Conservation (phyloP, 2,113 vertebrate species). For the Triplophysa siluroides region DNA sequence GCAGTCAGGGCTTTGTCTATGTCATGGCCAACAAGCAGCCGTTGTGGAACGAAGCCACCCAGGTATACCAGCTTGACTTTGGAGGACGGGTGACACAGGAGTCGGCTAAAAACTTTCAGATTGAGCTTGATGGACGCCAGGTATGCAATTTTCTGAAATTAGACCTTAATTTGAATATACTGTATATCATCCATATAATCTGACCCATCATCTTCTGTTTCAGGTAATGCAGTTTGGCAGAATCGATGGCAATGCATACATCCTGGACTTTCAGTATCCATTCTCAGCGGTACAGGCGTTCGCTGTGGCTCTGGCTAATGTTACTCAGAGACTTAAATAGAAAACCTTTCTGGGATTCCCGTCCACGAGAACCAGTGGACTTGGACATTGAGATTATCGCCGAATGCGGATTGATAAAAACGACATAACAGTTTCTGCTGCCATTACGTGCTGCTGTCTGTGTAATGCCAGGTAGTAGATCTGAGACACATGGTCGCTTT, state of each 20-base stretch:
- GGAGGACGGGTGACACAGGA: slow-evolving; percentile 97
- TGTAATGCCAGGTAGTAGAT: slow-evolving; percentile 35
- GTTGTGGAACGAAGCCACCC: slow-evolving; percentile 95
- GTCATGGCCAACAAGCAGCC: slow-evolving; percentile 99
- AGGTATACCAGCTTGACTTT: slow-evolving; percentile 98
- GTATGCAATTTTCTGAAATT: slow-evolving; percentile 68
- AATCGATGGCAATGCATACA: slow-evolving; percentile 97
- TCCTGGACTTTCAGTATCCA: slow-evolving; percentile 98
- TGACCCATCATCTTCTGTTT: slow-evolving; percentile 40
- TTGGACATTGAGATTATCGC: slow-evolving; percentile 25
- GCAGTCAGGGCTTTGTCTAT: slow-evolving; percentile 96
- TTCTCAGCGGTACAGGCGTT: slow-evolving; percentile 99
- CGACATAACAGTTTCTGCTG: slow-evolving; percentile 40
- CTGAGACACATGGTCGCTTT: slow-evolving; percentile 13
- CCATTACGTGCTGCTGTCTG: slow-evolving; percentile 42
- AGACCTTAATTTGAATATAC: no score
- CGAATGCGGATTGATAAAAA: slow-evolving; percentile 37
- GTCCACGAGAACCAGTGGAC: slow-evolving; percentile 28
- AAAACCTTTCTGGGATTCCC: slow-evolving; percentile 42
- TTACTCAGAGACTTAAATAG: slow-evolving; percentile 98
- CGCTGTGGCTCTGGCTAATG: slow-evolving; percentile 97
- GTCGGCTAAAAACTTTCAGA: slow-evolving; percentile 99
- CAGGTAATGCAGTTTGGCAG: slow-evolving; percentile 99
- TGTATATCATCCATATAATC: background rate
- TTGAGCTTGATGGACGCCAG: slow-evolving; percentile 97